Evolutionary conservation across 1,140 invertebrate species (phyloP).

Genomic region (Diprion similis): DNA sequence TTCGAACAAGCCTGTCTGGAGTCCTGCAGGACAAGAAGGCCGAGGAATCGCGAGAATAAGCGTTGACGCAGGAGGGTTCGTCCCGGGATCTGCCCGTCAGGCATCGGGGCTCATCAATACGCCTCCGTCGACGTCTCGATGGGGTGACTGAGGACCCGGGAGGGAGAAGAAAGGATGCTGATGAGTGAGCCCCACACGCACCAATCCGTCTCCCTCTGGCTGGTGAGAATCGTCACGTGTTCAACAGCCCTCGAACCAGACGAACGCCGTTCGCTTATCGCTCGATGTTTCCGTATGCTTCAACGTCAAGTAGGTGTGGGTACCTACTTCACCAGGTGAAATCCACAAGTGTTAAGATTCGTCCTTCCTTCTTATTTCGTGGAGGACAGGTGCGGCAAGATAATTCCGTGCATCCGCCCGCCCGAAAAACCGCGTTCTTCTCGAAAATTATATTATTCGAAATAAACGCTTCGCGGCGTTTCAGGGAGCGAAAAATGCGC

Average conservation of each 20-base stretch:
- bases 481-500: not conserved
- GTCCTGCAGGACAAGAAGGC: too few relatives aligned
- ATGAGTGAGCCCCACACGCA: slow-evolving; percentile 3
- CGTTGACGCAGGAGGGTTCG: not conserved
- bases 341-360: not conserved
- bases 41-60: too few relatives aligned
- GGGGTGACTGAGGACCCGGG: slow-evolving; percentile 14
- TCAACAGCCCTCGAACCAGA: not conserved
- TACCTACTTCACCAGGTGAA: not conserved
- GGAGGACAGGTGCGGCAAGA: not conserved
- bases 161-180: slow-evolving; percentile 1
- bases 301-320: not conserved
- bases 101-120: slow-evolving; percentile 14
- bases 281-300: not conserved
- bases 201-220: not conserved
- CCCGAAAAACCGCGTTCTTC: too few relatives aligned
- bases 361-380: not conserved
- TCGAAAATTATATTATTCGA: too few relatives aligned
- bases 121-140: slow-evolving; percentile 4
- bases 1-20: too few relatives aligned
- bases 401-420: too few relatives aligned
- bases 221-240: slow-evolving; percentile 2
- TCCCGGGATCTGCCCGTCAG: not conserved
- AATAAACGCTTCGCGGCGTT: not conserved
- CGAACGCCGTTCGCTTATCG: not conserved